Base-by-base conservation (phyloP, 2,797 vertebrate species). In the Clarias pachynema region DNA sequence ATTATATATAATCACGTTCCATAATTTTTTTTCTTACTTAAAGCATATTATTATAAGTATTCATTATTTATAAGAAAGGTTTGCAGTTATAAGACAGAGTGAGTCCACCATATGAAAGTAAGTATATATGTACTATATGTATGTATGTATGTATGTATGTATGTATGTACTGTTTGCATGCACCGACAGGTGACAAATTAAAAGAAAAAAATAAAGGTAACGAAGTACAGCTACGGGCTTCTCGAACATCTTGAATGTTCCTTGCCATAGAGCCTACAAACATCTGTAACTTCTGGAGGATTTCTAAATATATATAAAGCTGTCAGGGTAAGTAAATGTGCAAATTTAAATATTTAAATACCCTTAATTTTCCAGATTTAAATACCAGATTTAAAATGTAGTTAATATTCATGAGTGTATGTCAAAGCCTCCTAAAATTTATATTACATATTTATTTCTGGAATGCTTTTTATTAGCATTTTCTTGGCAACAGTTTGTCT, bases 401-500 rank as follows among this genome's bases (percentile, higher is more conserved):
- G 14, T 44, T 26, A 44, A 24, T 60, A 10, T 79, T 31, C 70
- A 53, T 75, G n/a, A 75, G 3, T 15, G 29, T 59, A 77, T 57
- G 9, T 59, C 20, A 24, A 59, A 59, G 10, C 20, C 29, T 59
- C 5, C 57, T 15, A 62, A 37, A 60, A 60, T 79, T 5, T n/a
- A 44, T 29, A 26, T 49, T 44, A 49, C 44, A 49, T 62, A 63
- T 44, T 40, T 29, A 79, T 37, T 37, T 44, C 7, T 44, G 22
- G 7, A 79, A 63, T 63, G 59, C 18, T 63, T 63, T 37, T 49
- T 8, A 79, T 79, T 79, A 18, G 16, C 12, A 0, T 79, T 80
- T 79, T 79, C 59, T 3, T 79, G 24, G 34, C 77, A 79, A 59
- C 77, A 79, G 77, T 62, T 53, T 63, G 81, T 40, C 15, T 44